Percentiles rank a stretch among this genome's conserved stretches.
Conservation (phyloP, 2,797 vertebrate genomes). For the Glossophaga mutica region DNA sequence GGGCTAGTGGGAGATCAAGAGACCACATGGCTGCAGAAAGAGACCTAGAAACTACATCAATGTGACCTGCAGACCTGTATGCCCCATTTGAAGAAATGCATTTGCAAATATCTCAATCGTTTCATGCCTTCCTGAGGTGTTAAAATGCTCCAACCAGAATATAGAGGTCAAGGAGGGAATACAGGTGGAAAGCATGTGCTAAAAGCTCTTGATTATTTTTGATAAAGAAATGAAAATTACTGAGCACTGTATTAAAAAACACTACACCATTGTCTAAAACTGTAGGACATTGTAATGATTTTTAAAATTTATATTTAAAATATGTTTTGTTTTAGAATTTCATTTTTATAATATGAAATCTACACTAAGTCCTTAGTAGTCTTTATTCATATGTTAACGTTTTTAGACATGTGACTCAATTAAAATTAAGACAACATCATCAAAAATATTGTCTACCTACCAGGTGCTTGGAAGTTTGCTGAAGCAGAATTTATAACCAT, state of each 20-base stretch:
- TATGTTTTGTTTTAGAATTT: constrained; percentile 2
- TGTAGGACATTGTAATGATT: neutral
- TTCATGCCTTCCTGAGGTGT: constrained; percentile 40
- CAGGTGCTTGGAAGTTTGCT: constrained; percentile 61
- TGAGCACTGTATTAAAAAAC: neutral
- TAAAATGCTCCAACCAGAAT: constrained; percentile 26
- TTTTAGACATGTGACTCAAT: constrained; percentile 31
- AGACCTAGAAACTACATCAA: neutral
- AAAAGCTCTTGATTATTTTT: constrained; percentile 41
- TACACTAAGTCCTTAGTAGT: neutral
- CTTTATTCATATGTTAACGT: constrained; percentile 12
- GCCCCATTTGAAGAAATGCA: constrained; percentile 42
- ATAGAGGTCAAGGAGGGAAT: constrained; percentile 31
- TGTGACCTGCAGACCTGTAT: neutral
- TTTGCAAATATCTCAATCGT: constrained; percentile 58
- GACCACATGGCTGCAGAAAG: constrained; percentile 4
- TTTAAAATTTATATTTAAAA: neutral
- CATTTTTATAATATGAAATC: neutral
- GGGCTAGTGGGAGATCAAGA: constrained; percentile 55
- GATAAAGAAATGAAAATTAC: constrained; percentile 36
- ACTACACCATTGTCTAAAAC: neutral
- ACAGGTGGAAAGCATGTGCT: constrained; percentile 65
- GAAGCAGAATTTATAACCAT: constrained; percentile 66
- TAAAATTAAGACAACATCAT: constrained; percentile 60
- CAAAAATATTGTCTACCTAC: constrained; percentile 32